Percentiles rank a stretch among this genome's conserved stretches.
phyloP scores from a whole-genome alignment of 2,797 vertebrate genomes.

The Myiotriccus ornatus region DNA sequence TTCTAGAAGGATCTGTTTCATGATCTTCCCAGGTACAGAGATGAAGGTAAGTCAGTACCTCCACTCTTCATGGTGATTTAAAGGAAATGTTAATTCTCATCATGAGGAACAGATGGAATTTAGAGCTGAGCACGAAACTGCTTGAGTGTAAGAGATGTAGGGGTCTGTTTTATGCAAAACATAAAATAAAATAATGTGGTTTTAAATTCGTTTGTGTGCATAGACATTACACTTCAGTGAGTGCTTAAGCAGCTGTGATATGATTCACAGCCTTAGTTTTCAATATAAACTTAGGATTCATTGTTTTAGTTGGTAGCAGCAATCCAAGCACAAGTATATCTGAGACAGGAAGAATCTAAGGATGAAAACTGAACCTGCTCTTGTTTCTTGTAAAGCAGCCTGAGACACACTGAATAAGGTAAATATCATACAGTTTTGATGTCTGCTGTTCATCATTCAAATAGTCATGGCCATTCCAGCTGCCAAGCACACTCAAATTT shows the following conservation, averaged over 20 bases:
- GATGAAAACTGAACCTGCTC: conserved; percentile 84
- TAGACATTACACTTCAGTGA: background rate
- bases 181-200: background rate
- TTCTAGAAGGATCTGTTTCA: background rate
- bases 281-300: background rate
- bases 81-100: background rate
- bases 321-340: conserved; percentile 82
- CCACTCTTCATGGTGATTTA: background rate
- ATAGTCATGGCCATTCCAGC: background rate
- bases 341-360: conserved; percentile 84
- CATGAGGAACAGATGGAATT: background rate
- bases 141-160: background rate
- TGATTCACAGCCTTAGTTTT: background rate
- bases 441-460: background rate
- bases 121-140: background rate
- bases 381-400: conserved; percentile 80
- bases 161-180: background rate
- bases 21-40: background rate
- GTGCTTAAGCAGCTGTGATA: background rate
- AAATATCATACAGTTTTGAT: background rate
- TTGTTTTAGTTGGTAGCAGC: conserved; percentile 74
- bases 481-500: background rate
- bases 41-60: background rate
- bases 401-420: conserved; percentile 88
- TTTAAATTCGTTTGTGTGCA: background rate